Base-by-base conservation (phyloP, 2,888 invertebrate species). In the Lypha dubia region DNA sequence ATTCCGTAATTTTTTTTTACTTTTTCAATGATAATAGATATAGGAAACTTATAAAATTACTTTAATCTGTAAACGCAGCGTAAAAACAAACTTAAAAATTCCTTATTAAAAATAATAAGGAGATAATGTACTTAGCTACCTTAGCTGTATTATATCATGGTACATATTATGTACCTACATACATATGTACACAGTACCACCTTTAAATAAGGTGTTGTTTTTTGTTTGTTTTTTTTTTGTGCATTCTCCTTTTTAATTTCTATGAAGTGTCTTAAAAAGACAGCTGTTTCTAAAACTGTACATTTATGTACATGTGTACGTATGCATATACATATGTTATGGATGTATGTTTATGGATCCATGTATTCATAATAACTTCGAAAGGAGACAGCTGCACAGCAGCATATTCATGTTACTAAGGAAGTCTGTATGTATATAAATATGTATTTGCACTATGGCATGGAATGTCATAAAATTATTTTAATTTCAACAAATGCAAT, bases 231-330 rank as follows among this genome's bases (percentile, higher is more conserved):
- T 7, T 4, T 5, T n/a, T n/a, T n/a, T n/a, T n/a, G n/a, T 28
- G 32, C 38, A 17, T 41, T 35, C 22, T 22, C 41, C 15, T 53
- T 38, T 38, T 51, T 53, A 24, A 68, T 56, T 22, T 75, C 22
- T 35, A 24, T 28, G 35, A 32, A 65, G 20, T 35, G 7, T 35
- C 13, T 44, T 11, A 22, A 38, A n/a, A 46, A 38, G 67, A 58
- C 67, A 76, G 67, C 67, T 76, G 76, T 67, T 76, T 15, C 24
- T 53, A 1, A 20, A 56, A 24, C 41, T 28, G 28, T 28, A 4
- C 3, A 28, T 28, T 28, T 28, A 28, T 28, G 28, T 32, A 13
- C 15, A 17, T 65, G 13, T 17, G 20, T 32, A 65, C n/a, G 11
- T n/a, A 56, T 53, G 24, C 1, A 22, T 67, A 35, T 46, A 63